Evolutionary conservation across 2,113 vertebrate genomes (phyloP).

Genomic region (Coregonus clupeaformis): DNA sequence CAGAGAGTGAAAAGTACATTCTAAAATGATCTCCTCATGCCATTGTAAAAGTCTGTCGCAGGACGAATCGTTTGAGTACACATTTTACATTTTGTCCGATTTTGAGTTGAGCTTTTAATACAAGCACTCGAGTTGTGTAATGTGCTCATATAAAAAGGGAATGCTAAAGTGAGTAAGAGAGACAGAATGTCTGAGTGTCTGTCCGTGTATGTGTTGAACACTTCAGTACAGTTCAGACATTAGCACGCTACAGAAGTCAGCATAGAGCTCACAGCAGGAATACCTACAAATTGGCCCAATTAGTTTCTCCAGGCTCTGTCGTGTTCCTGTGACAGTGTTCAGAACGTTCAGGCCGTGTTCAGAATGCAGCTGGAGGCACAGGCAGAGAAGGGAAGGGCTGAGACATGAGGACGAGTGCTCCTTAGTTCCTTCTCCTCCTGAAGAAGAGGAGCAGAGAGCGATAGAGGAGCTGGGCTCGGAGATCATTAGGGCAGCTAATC

Average conservation of each 20-base stretch:
- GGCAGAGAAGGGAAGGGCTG: constrained; percentile 21
- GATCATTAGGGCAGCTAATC: constrained; percentile 76
- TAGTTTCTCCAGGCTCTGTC: constrained; percentile 42
- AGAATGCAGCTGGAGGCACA: constrained; percentile 23
- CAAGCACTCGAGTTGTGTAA: constrained; percentile 17
- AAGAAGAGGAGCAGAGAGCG: constrained; percentile 42
- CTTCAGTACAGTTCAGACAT: constrained; percentile 13
- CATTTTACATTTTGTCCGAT: constrained; percentile 20
- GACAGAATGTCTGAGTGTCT: background rate
- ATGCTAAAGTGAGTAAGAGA: background rate
- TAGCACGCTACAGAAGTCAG: constrained; percentile 25
- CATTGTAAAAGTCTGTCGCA: background rate
- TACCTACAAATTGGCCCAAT: constrained; percentile 64
- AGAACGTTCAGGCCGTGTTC: too few species aligned
- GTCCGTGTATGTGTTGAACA: constrained; percentile 4
- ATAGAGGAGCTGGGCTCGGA: constrained; percentile 51
- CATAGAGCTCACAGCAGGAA: constrained; percentile 29
- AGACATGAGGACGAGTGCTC: constrained; percentile 31
- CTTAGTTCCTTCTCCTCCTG: constrained; percentile 31
- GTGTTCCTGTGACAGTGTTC: constrained; percentile 26
- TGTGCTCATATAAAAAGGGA: constrained; percentile 13
- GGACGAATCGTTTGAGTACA: background rate
- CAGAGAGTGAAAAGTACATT: constrained; percentile 39
- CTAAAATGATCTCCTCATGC: background rate
- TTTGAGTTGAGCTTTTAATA: constrained; percentile 16